phyloP scores from a whole-genome alignment of 2,113 vertebrate species.

The Parotia lawesii region DNA sequence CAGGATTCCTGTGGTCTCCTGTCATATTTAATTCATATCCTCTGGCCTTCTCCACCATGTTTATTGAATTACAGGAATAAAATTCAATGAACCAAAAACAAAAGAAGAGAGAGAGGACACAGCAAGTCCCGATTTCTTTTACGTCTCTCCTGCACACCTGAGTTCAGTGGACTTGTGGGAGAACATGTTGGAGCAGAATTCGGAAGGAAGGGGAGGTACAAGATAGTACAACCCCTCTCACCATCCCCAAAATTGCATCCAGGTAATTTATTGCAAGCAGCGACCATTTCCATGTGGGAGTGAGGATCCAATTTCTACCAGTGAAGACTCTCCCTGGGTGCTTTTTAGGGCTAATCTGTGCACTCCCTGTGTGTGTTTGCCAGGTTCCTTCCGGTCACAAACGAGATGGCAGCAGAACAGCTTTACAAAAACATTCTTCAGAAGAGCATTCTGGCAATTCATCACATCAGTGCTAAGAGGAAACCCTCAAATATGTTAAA shows the following conservation, averaged over 20 bases:
- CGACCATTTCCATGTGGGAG: not conserved
- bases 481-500: not conserved
- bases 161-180: not conserved
- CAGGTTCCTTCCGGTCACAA: not conserved
- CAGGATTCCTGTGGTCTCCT: constrained; percentile 51
- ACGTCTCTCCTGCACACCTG: not conserved
- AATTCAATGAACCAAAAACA: constrained; percentile 54
- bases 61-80: constrained; percentile 57
- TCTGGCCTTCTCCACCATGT: not conserved
- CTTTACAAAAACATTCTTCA: not conserved
- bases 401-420: not conserved
- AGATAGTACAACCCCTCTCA: not conserved
- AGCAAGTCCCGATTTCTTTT: not conserved
- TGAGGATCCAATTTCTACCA: not conserved
- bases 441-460: not conserved
- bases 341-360: not conserved
- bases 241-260: not conserved
- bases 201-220: not conserved
- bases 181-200: not conserved
- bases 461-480: not conserved
- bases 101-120: constrained; percentile 1
- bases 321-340: not conserved
- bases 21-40: constrained; percentile 66
- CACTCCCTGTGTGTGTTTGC: not conserved
- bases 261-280: not conserved